Conservation (phyloP, 37 sponge, comb jelly and placozoan genomes). For the Eunapius fragilis region DNA sequence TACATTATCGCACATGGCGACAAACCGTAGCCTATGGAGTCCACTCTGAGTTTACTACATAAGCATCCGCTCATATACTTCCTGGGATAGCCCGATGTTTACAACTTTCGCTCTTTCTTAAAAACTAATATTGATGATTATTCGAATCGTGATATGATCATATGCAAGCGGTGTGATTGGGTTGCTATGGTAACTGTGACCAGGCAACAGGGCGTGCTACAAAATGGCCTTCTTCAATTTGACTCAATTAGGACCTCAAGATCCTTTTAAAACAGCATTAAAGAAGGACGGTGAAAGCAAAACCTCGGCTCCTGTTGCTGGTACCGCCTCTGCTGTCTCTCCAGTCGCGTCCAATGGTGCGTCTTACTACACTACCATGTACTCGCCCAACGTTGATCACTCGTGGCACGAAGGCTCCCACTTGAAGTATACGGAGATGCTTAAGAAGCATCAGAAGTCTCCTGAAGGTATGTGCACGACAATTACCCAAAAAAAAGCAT, state of each 20-base stretch:
- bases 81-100: no score
- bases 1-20: no score
- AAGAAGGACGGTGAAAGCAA: background rate
- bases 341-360: background rate
- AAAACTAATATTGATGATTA: no score
- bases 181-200: slow-evolving; percentile 22
- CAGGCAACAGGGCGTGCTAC: background rate
- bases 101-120: no score
- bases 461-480: slow-evolving; percentile 57
- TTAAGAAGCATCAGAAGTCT: slow-evolving; percentile 83
- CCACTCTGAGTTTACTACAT: no score
- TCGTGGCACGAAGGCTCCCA: slow-evolving; percentile 71
- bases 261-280: slow-evolving; percentile 68
- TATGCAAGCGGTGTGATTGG: background rate
- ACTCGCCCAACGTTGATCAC: background rate
- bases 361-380: background rate
- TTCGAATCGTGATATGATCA: background rate
- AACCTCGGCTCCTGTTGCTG: background rate
- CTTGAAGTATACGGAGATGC: slow-evolving; percentile 66
- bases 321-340: background rate
- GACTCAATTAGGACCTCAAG: slow-evolving; percentile 84
- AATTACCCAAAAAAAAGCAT: background rate
- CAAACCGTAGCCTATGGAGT: no score
- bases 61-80: no score
- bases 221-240: slow-evolving; percentile 98